phyloP scores from a whole-genome alignment of 2,888 invertebrate genomes.

The Eugnorisma glareosa region DNA sequence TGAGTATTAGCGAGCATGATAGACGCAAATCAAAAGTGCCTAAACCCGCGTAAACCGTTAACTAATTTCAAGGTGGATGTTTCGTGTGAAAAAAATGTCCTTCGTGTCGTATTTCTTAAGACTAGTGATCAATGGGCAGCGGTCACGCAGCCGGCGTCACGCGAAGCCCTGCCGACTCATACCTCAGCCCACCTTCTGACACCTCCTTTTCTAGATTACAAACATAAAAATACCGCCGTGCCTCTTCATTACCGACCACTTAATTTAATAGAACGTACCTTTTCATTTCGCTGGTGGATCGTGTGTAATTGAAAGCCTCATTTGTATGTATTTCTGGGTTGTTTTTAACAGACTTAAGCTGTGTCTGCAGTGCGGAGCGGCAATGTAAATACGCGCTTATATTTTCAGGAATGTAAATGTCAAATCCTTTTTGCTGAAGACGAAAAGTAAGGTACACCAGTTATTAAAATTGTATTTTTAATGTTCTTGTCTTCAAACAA shows the following conservation, averaged over 20 bases:
- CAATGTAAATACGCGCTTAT: constrained; percentile 13
- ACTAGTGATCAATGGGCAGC: constrained; percentile 83
- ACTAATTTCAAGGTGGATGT: constrained; percentile 64
- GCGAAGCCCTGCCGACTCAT: constrained; percentile 76
- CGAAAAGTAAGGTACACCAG: constrained; percentile 13
- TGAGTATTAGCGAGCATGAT: constrained; percentile 34
- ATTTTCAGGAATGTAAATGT: constrained; percentile 42
- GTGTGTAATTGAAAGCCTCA: constrained; percentile 65
- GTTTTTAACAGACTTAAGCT: constrained; percentile 51
- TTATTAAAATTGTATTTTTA: constrained; percentile 25
- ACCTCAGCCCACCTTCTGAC: constrained; percentile 78
- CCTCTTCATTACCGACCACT: constrained; percentile 80
- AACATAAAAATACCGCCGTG: constrained; percentile 82
- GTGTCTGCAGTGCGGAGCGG: constrained; percentile 28
- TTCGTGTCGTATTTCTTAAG: constrained; percentile 83
- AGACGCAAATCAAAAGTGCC: constrained; percentile 48
- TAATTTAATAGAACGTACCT: constrained; percentile 75
- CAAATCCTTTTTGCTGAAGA: constrained; percentile 17
- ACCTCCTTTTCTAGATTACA: constrained; percentile 81
- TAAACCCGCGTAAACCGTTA: constrained; percentile 48
- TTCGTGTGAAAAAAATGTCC: constrained; percentile 84
- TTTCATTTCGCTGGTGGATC: constrained; percentile 62
- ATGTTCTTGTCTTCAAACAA: constrained; percentile 4
- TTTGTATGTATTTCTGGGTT: constrained; percentile 66
- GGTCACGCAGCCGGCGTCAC: constrained; percentile 84